Evolutionary conservation across 2,888 invertebrate genomes (phyloP), one percentile per base, ranked within the genome.

Genomic region (Dromius quadrimaculatus): DNA sequence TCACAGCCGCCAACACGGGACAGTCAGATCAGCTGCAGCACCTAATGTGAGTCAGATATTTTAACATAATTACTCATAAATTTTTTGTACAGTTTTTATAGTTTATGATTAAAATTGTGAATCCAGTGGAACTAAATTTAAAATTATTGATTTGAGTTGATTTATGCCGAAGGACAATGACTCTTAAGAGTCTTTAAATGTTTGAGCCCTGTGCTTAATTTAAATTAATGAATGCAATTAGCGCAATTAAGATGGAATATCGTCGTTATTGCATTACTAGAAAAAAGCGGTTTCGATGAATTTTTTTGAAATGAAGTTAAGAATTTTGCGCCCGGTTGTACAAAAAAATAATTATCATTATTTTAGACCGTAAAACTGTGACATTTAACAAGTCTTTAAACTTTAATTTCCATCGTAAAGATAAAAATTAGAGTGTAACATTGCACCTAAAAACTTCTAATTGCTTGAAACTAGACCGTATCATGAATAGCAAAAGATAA

Each of bases 21-120:
- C 70, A 70, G 36, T 62, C 62, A 47, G 70, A 70, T 36, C 70
- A 70, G 23, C 38, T 70, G n/a, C 70, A 70, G 62, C 70, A 70
- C 47, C 70, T 70, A 70, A 70, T 70, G 70, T 70, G n/a, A 70
- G 70, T 70, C 45, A 45, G 9, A 41, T 1, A n/a, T n/a, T n/a
- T n/a, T n/a, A n/a, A n/a, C n/a, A n/a, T n/a, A n/a, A n/a, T n/a
- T n/a, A n/a, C n/a, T n/a, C n/a, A n/a, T n/a, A n/a, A n/a, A n/a
- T n/a, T n/a, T n/a, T n/a, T n/a, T n/a, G n/a, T n/a, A n/a, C n/a
- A n/a, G n/a, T n/a, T n/a, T 32, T 32, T 6, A 6, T 32, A 6
- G 32, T 32, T 32, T 32, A 6, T 9, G 9, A 5, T 32, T 6
- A 32, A 32, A 32, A 32, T 32, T 32, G 32, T 32, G n/a, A n/a